Evolutionary conservation across 2,797 vertebrate genomes (phyloP), one percentile per base, ranked within the genome.

Genomic region (Euphonia xanthogaster): DNA sequence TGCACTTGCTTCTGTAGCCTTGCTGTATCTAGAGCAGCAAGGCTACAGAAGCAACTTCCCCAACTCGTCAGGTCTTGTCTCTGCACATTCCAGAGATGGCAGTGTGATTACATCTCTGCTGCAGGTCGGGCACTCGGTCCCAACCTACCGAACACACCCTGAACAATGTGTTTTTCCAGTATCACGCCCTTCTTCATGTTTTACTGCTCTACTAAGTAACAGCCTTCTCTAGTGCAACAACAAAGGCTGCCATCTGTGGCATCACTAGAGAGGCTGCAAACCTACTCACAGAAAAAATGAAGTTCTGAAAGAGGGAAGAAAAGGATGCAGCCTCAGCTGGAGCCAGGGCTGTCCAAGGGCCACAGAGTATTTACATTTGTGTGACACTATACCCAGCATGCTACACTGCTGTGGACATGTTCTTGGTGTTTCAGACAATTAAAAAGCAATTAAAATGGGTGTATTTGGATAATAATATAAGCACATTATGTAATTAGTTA

Each of bases 1-100:
- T 19, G 31, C 40, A 40, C 33, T 94, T 37, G 66, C 62, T 94
- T 81, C 75, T 77, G n/a, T n/a, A n/a, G n/a, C 81, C 40, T 31
- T 12, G 18, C 50, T 62, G 15, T 10, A 93, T 60, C 82, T 47
- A 79, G 72, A 92, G 90, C 65, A 91, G 51, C 37, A 27, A 63
- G 13, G 66, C 73, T 57, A 50, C 12, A 88, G 93, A 70, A 91
- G 79, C 87, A 83, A 24, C 90, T 31, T 58, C 37, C 44, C 22
- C 19, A 62, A 96, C 94, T 35, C 40, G 95, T 94, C 88, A 88
- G 0, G 25, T 96, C 96, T 96, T 94, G 96, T 40, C 94, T 84
- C 85, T 27, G 44, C 79, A 37, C 96, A 96, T 97, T 97, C 96
- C 96, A 73, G 82, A 61, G 76, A 96, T 91, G 82, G 90, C 33